These are phyloP conservation scores for Littorina saxatilis DNA, from an alignment of 1,140 invertebrate genomes.

Conservation along the genomic window DNA sequence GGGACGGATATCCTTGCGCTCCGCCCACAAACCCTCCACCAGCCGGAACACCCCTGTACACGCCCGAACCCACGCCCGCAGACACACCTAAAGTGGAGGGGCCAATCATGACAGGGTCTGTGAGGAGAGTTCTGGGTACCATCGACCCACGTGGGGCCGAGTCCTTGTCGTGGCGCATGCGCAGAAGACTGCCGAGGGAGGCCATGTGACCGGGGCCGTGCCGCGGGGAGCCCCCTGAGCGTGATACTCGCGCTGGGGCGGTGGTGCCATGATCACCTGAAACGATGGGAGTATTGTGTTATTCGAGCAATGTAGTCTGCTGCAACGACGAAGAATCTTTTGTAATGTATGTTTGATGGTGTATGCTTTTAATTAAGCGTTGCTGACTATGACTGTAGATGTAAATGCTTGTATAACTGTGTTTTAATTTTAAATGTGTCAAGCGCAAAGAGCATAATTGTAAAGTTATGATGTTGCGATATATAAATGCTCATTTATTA, in stretches of 20 bases:
- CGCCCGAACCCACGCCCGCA: background rate
- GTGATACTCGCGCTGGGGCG: background rate
- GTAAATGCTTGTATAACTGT: no score
- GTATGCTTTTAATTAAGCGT: no score
- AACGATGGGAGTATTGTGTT: no score
- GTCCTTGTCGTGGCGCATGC: constrained; percentile 30
- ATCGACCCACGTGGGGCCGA: constrained; percentile 23
- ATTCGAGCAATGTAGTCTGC: no score
- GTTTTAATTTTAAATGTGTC: no score
- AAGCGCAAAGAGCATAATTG: no score
- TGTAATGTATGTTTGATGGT: no score
- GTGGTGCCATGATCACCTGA: background rate
- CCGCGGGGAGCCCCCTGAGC: background rate
- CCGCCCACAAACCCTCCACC: background rate
- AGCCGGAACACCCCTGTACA: background rate
- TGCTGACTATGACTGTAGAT: no score
- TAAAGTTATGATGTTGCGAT: no score
- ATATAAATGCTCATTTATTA: no score
- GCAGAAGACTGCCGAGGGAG: constrained; percentile 21
- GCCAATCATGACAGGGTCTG: constrained; percentile 28
- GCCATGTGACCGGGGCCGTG: background rate
- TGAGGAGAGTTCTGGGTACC: constrained; percentile 34
- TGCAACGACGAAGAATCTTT: no score
- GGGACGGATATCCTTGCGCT: constrained; percentile 24
- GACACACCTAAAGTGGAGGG: no score